These are phyloP conservation scores for Liodrosophila aerea DNA, from an alignment of 2,888 invertebrate genomes.

Conservation along the genomic window DNA sequence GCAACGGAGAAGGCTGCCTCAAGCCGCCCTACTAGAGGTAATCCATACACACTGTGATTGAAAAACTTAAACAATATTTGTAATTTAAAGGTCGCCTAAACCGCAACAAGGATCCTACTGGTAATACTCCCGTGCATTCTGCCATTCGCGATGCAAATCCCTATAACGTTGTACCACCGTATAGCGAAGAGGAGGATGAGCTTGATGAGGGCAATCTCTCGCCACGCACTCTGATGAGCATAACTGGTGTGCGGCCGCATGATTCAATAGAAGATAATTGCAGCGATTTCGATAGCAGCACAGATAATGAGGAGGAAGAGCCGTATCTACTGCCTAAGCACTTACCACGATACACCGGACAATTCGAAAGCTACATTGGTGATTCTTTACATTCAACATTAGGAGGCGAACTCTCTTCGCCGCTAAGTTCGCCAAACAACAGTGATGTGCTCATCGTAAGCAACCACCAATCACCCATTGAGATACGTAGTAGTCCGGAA, in stretches of 20 bases:
- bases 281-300: conserved; percentile 75
- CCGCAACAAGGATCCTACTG: too few relatives aligned
- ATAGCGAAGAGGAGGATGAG: conserved; percentile 65
- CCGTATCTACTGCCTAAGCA: background rate
- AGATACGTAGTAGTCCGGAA: conserved; percentile 48
- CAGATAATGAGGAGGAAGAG: conserved; percentile 27
- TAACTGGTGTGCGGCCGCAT: conserved; percentile 77
- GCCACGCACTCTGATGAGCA: conserved; percentile 80
- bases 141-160: too few relatives aligned
- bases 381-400: conserved; percentile 71
- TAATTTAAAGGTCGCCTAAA: conserved; percentile 29
- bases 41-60: background rate
- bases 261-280: conserved; percentile 67
- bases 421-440: conserved; percentile 9
- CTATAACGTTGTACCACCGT: too few relatives aligned
- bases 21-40: conserved; percentile 34
- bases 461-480: conserved; percentile 60
- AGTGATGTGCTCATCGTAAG: conserved; percentile 73
- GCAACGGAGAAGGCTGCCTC: conserved; percentile 29
- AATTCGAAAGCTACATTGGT: conserved; percentile 67
- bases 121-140: too few relatives aligned
- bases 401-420: conserved; percentile 17
- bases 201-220: conserved; percentile 72
- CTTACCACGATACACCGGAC: conserved; percentile 62
- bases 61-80: too few relatives aligned